Evolutionary conservation across 2,888 invertebrate genomes (phyloP), one percentile per base, ranked within the genome.

Genomic region (Chalcis sispes): DNA sequence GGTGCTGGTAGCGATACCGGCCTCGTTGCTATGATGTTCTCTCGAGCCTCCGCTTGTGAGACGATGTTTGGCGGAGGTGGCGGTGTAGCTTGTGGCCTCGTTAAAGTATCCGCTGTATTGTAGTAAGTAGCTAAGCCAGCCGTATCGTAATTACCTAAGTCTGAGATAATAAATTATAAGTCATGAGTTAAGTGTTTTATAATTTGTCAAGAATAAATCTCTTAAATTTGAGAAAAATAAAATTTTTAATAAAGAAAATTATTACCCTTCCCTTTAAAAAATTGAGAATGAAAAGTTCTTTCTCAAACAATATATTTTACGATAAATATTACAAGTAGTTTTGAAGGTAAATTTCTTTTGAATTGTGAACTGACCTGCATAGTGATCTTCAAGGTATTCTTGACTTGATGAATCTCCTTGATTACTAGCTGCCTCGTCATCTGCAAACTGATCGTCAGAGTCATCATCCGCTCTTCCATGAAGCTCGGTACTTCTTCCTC

Each of bases 361-460:
- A 29, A 50, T 46, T 56, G 10, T n/a, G 42, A 67, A 75, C 78
- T 71, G 15, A 87, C 88, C 88, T 77, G 88, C 88, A 75, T 88
- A 89, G 74, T 88, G 89, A 85, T 89, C 89, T 66, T 89, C 88
- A 18, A 89, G 85, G 77, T 91, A 92, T 76, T 91, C 91, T 82
- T 91, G 91, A 77, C 91, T 91, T 50, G 90, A 91, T 27, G 90
- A 90, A 80, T 90, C 90, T 48, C 89, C 90, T 80, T 90, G 90
- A 84, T 90, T 90, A 73, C 90, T 90, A 79, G 90, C 90, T 8
- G 89, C 91, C 82, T 91, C 91, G 80, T 91, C 91, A 80, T 91
- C 91, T 10, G 91, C 91, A 83, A 91, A 91, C 72, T 91, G 91
- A 87, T 91, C 91, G 36, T 88, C 88, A 36, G 90, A 90, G 82